These are phyloP conservation scores for Eilema depressum DNA, from an alignment of 2,888 invertebrate species.

Conservation along the genomic window DNA sequence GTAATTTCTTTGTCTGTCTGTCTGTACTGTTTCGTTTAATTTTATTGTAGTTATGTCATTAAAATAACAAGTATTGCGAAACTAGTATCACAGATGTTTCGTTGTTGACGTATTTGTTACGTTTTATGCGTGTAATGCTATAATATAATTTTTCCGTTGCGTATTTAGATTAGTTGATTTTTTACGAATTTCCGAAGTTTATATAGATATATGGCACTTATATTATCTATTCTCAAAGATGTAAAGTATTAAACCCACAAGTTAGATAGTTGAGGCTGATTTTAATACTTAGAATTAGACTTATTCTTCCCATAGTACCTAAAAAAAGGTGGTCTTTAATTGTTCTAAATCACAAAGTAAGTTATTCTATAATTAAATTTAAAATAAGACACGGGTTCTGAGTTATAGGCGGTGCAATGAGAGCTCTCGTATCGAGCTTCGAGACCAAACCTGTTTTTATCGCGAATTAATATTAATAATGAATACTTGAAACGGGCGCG, in stretches of 20 bases:
- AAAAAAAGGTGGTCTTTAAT: slow-evolving; percentile 40
- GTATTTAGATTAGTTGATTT: slow-evolving; percentile 16
- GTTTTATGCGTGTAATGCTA: slow-evolving; percentile 17
- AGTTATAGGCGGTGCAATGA: slow-evolving; percentile 54
- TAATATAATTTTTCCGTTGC: slow-evolving; percentile 26
- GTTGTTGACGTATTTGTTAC: slow-evolving; percentile 29
- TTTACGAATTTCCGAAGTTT: slow-evolving; percentile 7
- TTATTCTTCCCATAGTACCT: slow-evolving; percentile 31
- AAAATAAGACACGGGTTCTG: slow-evolving; percentile 61
- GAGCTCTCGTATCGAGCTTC: slow-evolving; percentile 57
- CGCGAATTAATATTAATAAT: slow-evolving; percentile 83
- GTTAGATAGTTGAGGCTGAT: no score
- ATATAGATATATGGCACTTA: neutral
- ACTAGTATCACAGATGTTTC: slow-evolving; percentile 46
- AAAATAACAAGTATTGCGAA: slow-evolving; percentile 53
- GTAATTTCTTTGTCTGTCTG: slow-evolving; percentile 68
- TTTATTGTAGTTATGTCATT: slow-evolving; percentile 60
- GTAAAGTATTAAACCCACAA: neutral
- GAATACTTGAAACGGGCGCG: slow-evolving; percentile 81
- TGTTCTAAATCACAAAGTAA: slow-evolving; percentile 54
- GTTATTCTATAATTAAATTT: slow-evolving; percentile 62
- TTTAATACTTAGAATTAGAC: no score
- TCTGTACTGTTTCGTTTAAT: slow-evolving; percentile 55
- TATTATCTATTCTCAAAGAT: neutral
- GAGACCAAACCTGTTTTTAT: slow-evolving; percentile 77